phyloP scores from a whole-genome alignment of 1,140 invertebrate genomes.

The Ostrea denselamellosa region DNA sequence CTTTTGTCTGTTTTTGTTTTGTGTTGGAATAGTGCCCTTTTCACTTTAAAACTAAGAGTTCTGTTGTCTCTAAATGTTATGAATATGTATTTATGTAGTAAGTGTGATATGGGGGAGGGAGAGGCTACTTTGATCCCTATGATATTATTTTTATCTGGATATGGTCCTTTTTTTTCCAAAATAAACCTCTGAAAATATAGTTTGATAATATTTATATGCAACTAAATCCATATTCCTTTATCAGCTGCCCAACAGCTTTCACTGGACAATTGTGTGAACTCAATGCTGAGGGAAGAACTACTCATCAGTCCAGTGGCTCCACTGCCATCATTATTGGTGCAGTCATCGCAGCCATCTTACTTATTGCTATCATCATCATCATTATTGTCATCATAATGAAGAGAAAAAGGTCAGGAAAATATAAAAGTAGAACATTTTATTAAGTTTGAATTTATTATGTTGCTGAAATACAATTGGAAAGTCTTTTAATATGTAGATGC shows the following conservation, averaged over 20 bases:
- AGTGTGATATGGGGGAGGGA: too few species aligned
- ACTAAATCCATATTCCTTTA: neutral
- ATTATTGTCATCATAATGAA: constrained; percentile 51
- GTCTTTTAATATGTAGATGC: neutral
- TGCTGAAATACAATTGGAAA: neutral
- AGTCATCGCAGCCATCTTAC: constrained; percentile 41
- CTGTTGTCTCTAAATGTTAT: too few species aligned
- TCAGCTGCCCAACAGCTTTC: constrained; percentile 37
- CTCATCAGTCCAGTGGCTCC: neutral
- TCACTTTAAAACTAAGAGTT: too few species aligned
- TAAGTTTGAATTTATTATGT: too few species aligned
- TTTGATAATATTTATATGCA: too few species aligned
- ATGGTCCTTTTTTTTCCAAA: too few species aligned
- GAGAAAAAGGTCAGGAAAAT: constrained; percentile 59
- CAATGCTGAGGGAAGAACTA: neutral
- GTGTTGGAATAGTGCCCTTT: too few species aligned
- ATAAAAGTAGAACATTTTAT: neutral
- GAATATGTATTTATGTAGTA: too few species aligned
- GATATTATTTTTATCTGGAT: too few species aligned
- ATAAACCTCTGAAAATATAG: too few species aligned
- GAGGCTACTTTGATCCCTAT: too few species aligned
- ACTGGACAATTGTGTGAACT: constrained; percentile 43
- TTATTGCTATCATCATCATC: constrained; percentile 57
- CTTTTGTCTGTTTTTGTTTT: too few species aligned
- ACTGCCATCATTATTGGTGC: constrained; percentile 45